Percentiles rank a stretch among this genome's conserved stretches.
These are phyloP conservation scores for Pseudolycoriella hygida DNA, from an alignment of 2,888 invertebrate species.

Conservation along the genomic window DNA sequence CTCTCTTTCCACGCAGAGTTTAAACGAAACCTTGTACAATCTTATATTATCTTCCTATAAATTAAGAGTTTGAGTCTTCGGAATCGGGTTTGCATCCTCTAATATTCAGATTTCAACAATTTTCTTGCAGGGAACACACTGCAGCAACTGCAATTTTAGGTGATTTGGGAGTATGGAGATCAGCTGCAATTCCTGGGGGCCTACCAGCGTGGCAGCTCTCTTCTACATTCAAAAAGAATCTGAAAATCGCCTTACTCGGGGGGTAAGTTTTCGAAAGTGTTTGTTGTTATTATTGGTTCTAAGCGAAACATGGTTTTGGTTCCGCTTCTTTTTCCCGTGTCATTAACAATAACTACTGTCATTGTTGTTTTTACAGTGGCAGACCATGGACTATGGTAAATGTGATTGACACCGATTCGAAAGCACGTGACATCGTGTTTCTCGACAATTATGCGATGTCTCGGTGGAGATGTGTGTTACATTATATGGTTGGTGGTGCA, in stretches of 20 bases:
- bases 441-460: conserved; percentile 82
- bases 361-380: conserved; percentile 44
- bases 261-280: conserved; percentile 41
- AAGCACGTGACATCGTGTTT: conserved; percentile 71
- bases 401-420: conserved; percentile 66
- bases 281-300: too few species aligned
- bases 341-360: background rate
- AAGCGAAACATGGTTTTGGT: too few species aligned
- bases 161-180: conserved; percentile 79
- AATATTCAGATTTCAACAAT: too few species aligned
- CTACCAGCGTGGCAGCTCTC: conserved; percentile 82
- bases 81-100: too few species aligned
- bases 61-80: too few species aligned
- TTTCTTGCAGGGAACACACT: conserved; percentile 51
- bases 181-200: conserved; percentile 79
- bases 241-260: conserved; percentile 76
- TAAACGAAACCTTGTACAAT: too few species aligned
- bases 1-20: too few species aligned
- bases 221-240: conserved; percentile 70
- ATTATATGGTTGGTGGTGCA: conserved; percentile 74
- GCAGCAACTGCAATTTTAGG: conserved; percentile 60
- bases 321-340: background rate
- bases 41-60: too few species aligned
- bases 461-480: conserved; percentile 91
- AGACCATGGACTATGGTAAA: conserved; percentile 77